Conservation (phyloP, 2,888 invertebrate species). For the Coecobrya sp. region DNA sequence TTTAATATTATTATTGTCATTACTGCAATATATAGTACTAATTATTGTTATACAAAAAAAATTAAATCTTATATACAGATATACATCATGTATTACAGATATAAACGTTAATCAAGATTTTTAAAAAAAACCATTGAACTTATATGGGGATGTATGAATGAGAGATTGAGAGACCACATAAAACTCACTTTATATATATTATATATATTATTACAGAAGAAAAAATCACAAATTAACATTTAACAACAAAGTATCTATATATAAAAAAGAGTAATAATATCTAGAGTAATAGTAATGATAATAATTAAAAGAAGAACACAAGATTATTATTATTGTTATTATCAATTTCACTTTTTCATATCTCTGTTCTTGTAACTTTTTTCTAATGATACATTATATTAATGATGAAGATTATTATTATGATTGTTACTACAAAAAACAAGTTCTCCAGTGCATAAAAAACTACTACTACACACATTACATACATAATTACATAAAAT, state of each 20-base stretch:
- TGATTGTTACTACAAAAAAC: not conserved
- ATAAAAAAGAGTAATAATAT: not conserved
- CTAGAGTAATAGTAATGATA: not conserved
- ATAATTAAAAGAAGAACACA: no score
- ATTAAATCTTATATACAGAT: no score
- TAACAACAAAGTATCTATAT: not conserved
- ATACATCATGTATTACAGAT: not conserved
- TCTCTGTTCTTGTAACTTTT: slow-evolving; percentile 1
- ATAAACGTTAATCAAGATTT: not conserved
- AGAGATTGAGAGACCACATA: not conserved
- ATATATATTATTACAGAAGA: not conserved
- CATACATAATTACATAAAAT: not conserved
- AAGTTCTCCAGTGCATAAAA: not conserved
- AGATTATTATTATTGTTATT: not conserved
- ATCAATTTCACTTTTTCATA: not conserved
- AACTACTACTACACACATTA: not conserved
- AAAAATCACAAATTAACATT: not conserved
- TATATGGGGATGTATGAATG: not conserved
- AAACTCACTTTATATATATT: not conserved
- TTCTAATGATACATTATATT: not conserved
- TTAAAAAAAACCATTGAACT: slow-evolving; percentile 8
- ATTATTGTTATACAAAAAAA: not conserved
- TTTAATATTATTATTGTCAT: not conserved
- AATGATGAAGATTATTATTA: not conserved
- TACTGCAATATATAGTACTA: not conserved